These are phyloP conservation scores for Camponotus fellah DNA, from an alignment of 2,888 invertebrate genomes.

Conservation along the genomic window DNA sequence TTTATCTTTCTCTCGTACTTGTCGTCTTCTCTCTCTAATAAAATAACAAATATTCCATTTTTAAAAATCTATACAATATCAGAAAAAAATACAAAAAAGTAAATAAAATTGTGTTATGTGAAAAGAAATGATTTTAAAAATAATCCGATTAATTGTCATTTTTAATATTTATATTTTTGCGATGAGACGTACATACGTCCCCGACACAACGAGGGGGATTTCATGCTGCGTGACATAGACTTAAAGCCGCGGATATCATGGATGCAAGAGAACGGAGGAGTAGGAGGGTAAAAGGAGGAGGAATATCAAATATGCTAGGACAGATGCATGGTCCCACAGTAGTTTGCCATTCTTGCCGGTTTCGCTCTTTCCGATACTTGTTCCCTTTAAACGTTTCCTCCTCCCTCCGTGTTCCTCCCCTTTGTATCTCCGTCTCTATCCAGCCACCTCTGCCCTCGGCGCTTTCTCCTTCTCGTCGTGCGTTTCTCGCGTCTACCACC, in stretches of 20 bases:
- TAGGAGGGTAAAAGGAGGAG: conserved; percentile 52
- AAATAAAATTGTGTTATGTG: not conserved
- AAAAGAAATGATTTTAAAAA: not conserved
- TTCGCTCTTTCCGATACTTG: conserved; percentile 48
- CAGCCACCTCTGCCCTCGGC: conserved; percentile 27
- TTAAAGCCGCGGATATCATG: conserved; percentile 59
- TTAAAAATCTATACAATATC: not conserved
- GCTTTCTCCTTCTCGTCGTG: conserved; percentile 30
- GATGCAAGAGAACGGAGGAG: conserved; percentile 16
- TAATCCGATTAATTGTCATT: conserved; percentile 14
- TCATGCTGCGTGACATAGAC: conserved; percentile 56
- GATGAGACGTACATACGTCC: not conserved
- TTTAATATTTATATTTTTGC: conserved; percentile 4
- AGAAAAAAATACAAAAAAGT: not conserved
- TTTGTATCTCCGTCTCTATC: conserved; percentile 40
- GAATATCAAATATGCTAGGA: conserved; percentile 84
- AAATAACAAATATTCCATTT: not conserved
- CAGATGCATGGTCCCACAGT: conserved; percentile 85
- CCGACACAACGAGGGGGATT: conserved; percentile 42
- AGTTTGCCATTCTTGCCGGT: conserved; percentile 84
- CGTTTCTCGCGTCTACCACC: conserved; percentile 46
- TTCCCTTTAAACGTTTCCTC: conserved; percentile 62
- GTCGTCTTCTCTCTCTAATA: not conserved
- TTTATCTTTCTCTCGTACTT: conserved; percentile 26
- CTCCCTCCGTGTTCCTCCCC: conserved; percentile 51